phyloP scores from a whole-genome alignment of 2,888 invertebrate genomes.

The Heliothis peltigera region DNA sequence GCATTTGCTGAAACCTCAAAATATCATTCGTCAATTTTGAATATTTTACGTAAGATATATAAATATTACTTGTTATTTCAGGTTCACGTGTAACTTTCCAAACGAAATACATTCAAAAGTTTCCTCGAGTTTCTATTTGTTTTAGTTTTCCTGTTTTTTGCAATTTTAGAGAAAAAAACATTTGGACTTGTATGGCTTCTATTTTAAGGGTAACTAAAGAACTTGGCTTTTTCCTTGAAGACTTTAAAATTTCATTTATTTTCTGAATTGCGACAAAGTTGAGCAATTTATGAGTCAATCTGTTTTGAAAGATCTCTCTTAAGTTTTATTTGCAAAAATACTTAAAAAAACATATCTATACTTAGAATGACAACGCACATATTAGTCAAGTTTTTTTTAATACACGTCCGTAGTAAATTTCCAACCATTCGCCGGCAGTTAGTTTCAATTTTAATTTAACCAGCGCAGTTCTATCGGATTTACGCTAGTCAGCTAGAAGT shows the following conservation, averaged over 20 bases:
- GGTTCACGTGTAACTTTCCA: slow-evolving; percentile 9
- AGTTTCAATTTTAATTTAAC: slow-evolving; percentile 12
- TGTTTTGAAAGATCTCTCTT: too few species aligned
- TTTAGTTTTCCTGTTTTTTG: slow-evolving; percentile 16
- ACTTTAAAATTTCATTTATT: too few species aligned
- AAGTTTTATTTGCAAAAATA: too few species aligned
- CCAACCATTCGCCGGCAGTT: neutral
- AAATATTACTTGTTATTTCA: neutral
- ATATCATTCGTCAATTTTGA: neutral
- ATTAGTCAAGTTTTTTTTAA: neutral
- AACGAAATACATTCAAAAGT: slow-evolving; percentile 7
- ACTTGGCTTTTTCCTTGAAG: neutral
- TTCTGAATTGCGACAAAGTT: too few species aligned
- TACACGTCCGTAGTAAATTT: neutral
- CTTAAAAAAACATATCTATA: neutral
- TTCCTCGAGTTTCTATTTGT: slow-evolving; percentile 16
- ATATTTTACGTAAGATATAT: neutral
- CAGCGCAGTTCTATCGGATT: slow-evolving; percentile 5
- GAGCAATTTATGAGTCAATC: too few species aligned
- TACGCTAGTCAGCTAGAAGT: slow-evolving; percentile 6
- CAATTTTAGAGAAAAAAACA: slow-evolving; percentile 4
- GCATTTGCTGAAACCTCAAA: neutral
- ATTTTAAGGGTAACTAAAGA: neutral
- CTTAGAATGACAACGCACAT: neutral
- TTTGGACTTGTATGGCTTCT: neutral